These are phyloP conservation scores for Aphodius sticticus DNA, from an alignment of 2,888 invertebrate species.

Conservation along the genomic window DNA sequence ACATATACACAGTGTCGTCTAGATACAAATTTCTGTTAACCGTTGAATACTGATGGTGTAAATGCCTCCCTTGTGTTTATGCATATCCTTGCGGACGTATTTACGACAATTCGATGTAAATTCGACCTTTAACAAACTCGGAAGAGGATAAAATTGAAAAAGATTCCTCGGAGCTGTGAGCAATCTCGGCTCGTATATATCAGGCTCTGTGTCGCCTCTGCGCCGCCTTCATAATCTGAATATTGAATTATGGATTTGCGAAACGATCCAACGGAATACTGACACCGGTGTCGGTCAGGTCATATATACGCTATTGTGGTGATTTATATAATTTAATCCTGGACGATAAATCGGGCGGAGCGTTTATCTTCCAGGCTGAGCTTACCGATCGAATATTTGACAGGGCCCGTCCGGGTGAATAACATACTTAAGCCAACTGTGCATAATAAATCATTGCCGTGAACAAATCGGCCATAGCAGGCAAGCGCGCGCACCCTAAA, in stretches of 20 bases:
- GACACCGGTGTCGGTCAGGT: slow-evolving; percentile 25
- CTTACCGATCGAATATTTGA: slow-evolving; percentile 27
- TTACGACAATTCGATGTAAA: slow-evolving; percentile 14
- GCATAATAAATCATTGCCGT: slow-evolving; percentile 24
- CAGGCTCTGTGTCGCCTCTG: slow-evolving; percentile 22
- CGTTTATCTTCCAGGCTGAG: slow-evolving; percentile 22
- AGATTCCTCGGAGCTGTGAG: slow-evolving; percentile 16
- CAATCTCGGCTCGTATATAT: slow-evolving; percentile 23
- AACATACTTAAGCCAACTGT: slow-evolving; percentile 26
- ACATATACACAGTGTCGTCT: not conserved
- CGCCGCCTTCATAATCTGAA: slow-evolving; percentile 25
- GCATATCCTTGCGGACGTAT: not conserved
- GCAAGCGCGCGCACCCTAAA: slow-evolving; percentile 15
- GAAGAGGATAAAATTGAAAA: slow-evolving; percentile 21
- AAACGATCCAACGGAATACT: slow-evolving; percentile 24
- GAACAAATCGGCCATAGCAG: slow-evolving; percentile 22
- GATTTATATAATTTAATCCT: slow-evolving; percentile 27
- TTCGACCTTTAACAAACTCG: slow-evolving; percentile 24
- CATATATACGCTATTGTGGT: slow-evolving; percentile 27
- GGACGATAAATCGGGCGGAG: slow-evolving; percentile 22
- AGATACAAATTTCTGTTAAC: slow-evolving; percentile 4
- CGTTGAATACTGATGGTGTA: not conserved
- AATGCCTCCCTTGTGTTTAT: not conserved
- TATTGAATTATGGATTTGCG: slow-evolving; percentile 27
- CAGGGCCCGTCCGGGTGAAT: slow-evolving; percentile 22